These are phyloP conservation scores for Lathamus discolor DNA, from an alignment of 2,113 vertebrate genomes.

Conservation along the genomic window DNA sequence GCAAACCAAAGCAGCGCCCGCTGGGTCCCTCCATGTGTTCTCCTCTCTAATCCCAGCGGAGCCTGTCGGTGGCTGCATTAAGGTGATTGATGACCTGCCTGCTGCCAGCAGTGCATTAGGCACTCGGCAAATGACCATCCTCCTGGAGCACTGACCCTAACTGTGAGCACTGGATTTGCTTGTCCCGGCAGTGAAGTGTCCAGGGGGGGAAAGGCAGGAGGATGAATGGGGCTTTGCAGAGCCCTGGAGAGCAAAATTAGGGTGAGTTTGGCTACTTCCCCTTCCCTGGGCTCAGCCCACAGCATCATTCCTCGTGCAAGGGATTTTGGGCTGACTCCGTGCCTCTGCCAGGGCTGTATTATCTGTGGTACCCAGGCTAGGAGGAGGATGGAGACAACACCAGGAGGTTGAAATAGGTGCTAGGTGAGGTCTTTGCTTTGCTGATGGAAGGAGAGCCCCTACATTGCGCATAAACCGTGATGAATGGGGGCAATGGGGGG, in stretches of 20 bases:
- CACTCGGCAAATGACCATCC: neutral
- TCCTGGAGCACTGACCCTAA: neutral
- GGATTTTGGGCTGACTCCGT: neutral
- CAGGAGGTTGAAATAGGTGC: neutral
- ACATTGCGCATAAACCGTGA: fast-evolving
- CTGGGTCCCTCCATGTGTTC: neutral
- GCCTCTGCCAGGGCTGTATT: neutral
- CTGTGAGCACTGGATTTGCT: neutral
- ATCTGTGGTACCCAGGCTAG: fast-evolving
- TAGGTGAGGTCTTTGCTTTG: neutral
- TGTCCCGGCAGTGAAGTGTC: fast-evolving
- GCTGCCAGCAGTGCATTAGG: conserved; percentile 7
- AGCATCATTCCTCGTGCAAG: neutral
- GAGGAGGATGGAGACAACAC: neutral
- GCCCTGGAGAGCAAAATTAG: neutral
- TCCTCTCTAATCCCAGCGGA: neutral
- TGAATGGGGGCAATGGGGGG: neutral
- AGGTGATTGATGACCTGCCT: neutral
- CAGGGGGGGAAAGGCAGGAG: neutral
- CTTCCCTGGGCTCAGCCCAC: neutral
- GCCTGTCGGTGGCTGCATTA: neutral
- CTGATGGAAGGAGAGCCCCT: neutral
- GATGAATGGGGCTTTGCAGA: neutral
- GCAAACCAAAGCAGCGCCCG: neutral
- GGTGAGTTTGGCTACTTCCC: neutral